phyloP scores from a whole-genome alignment of 2,113 vertebrate species.

The Phoenicopterus ruber region DNA sequence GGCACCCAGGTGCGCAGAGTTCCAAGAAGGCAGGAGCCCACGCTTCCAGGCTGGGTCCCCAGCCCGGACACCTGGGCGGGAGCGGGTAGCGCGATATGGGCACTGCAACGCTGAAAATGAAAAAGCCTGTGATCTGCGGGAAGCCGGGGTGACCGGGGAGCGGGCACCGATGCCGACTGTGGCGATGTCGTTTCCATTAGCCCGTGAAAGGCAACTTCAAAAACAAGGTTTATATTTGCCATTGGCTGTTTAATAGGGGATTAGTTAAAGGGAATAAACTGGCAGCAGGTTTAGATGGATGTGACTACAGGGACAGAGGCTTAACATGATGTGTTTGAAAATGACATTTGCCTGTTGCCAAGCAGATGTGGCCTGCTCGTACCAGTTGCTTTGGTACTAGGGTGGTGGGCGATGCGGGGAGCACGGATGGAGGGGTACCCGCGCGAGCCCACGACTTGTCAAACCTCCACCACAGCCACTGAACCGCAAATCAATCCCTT shows the following conservation, averaged over 20 bases:
- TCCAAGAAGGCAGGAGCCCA: neutral
- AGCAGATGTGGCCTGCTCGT: neutral
- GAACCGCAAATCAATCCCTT: neutral
- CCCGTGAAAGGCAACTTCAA: conserved; percentile 50
- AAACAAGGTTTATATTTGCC: conserved; percentile 51
- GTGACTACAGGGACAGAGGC: neutral
- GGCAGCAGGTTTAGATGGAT: conserved; percentile 45
- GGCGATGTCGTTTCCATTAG: neutral
- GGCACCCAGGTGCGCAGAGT: neutral
- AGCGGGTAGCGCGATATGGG: neutral
- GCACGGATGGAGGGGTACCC: neutral
- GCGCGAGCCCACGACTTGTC: neutral
- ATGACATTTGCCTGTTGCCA: conserved; percentile 24
- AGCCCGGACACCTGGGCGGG: too few species aligned
- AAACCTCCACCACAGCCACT: neutral
- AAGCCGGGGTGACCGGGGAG: neutral
- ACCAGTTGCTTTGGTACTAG: conserved; percentile 19
- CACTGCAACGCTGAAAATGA: neutral
- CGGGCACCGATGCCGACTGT: rapidly evolving
- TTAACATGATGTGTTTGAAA: conserved; percentile 12
- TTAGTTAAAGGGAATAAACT: conserved; percentile 43
- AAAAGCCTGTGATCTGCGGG: neutral
- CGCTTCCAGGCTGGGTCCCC: rapidly evolving
- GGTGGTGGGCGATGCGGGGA: neutral
- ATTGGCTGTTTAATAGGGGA: conserved; percentile 29